Evolutionary conservation across 2,113 vertebrate species (phyloP), one percentile per base, ranked within the genome.

Genomic region (Engraulis encrasicolus): DNA sequence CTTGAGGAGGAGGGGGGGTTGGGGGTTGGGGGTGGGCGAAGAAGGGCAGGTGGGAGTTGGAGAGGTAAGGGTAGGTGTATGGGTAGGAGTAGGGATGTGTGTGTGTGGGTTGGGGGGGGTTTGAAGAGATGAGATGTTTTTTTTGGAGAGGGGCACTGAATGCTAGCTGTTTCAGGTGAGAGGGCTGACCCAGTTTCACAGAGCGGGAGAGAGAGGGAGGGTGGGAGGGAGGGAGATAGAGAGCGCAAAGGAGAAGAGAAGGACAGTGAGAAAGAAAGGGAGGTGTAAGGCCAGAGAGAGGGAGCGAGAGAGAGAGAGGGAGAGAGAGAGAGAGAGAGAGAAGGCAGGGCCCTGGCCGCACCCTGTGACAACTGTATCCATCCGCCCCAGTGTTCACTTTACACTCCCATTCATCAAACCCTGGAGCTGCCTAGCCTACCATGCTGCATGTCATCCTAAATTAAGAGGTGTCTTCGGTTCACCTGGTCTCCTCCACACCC

Each of bases 141-240:
- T n/a, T 45, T 45, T 27, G 61, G 23, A 17, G 66, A 19, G 66
- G 86, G 91, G 89, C 87, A 79, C 83, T 86, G 91, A 94, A 94
- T 88, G 93, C 91, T 90, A 92, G 27, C 80, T 84, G 88, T 92
- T 92, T 92, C 91, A 87, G 89, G 91, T 93, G 93, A 91, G 85
- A 89, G 91, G 83, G 78, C 84, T 92, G 93, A 91, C 91, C 94
- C 93, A 83, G 78, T 94, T 94, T 92, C 80, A 89, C 90, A 84
- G 89, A 86, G 40, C 40, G 9, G 40, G 83, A 86, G 61, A 31
- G 23, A 15, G 61, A 14, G 6, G 19, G 15, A 20, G 3, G 52
- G 52, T 1, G 52, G 19, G 0, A 11, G n/a, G n/a, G 7, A 31
- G 61, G 23, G 61, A 71, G 61, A 71, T 14, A 71, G 61, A 45